phyloP scores from a whole-genome alignment of 2,888 invertebrate genomes.

The Sceliomorpha sp. region DNA sequence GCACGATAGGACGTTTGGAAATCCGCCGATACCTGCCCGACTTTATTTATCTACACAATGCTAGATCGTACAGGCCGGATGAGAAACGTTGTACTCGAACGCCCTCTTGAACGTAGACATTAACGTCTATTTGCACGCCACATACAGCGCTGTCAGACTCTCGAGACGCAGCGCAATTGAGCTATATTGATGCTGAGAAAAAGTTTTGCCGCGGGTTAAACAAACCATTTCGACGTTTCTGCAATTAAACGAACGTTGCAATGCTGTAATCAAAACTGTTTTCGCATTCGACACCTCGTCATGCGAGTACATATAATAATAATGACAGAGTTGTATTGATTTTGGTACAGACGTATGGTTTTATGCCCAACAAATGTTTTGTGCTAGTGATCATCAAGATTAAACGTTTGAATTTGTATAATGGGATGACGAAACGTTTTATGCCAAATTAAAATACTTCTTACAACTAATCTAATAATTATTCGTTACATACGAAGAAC shows the following conservation, averaged over 20 bases:
- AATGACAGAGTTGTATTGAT: too few species aligned
- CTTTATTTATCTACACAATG: conserved; percentile 16
- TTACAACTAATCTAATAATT: too few species aligned
- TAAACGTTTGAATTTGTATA: too few species aligned
- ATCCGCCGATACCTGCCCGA: conserved; percentile 8
- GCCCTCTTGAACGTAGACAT: conserved; percentile 9
- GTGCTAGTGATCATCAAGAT: too few species aligned
- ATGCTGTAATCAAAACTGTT: conserved; percentile 1
- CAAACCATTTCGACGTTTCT: conserved; percentile 10
- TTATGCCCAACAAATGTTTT: too few species aligned
- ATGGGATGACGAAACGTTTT: too few species aligned
- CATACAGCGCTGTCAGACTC: conserved; percentile 1
- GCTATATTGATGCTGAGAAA: conserved; percentile 9
- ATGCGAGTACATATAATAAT: too few species aligned
- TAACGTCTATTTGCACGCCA: conserved; percentile 21
- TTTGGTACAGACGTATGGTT: too few species aligned
- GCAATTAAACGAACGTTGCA: conserved; percentile 5
- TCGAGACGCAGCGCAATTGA: background rate
- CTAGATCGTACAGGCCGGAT: conserved; percentile 5
- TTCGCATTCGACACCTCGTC: too few species aligned
- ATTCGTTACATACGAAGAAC: too few species aligned
- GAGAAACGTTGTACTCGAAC: conserved; percentile 6
- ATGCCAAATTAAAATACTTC: too few species aligned
- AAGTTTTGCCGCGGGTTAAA: conserved; percentile 8
- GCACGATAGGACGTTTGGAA: conserved; percentile 5